Percentiles rank a stretch among this genome's conserved stretches.
Evolutionary conservation across 2,888 invertebrate genomes (phyloP).

Genomic region (Epirrita christyi): DNA sequence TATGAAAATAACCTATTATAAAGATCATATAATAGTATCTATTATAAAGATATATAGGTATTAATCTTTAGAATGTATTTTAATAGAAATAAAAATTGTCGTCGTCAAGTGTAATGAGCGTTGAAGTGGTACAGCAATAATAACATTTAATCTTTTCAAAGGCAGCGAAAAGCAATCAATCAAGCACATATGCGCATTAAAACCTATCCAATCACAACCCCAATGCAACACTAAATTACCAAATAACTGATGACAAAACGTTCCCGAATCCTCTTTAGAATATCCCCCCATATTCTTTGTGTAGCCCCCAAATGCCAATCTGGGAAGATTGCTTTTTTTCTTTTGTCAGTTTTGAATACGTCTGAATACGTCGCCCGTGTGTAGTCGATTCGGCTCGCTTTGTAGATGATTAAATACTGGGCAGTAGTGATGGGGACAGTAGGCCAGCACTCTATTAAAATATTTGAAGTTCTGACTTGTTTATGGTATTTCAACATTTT

Average conservation of each 20-base stretch:
- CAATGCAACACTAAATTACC: conserved; percentile 81
- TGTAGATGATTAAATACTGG: conserved; percentile 82
- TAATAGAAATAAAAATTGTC: background rate
- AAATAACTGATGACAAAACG: conserved; percentile 79
- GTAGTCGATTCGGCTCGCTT: conserved; percentile 59
- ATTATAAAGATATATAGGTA: no score
- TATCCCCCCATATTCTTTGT: conserved; percentile 58
- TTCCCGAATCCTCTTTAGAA: conserved; percentile 46
- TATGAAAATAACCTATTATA: no score
- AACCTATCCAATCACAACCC: conserved; percentile 75
- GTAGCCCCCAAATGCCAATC: conserved; percentile 81
- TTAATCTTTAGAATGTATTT: no score
- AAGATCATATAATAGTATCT: no score
- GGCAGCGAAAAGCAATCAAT: conserved; percentile 70
- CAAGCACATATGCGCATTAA: conserved; percentile 68
- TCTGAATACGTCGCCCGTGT: conserved; percentile 58
- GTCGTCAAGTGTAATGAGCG: conserved; percentile 10
- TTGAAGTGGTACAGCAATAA: conserved; percentile 1
- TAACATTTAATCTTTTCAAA: conserved; percentile 19
- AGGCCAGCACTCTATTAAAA: background rate
- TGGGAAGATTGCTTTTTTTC: conserved; percentile 83
- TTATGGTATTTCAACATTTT: no score
- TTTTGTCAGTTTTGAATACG: conserved; percentile 83
- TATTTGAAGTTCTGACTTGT: no score
- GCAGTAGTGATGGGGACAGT: conserved; percentile 45